Percentiles rank a stretch among this genome's conserved stretches.
Conservation (phyloP, 1,140 invertebrate species). For the Drosophila tropicalis region DNA sequence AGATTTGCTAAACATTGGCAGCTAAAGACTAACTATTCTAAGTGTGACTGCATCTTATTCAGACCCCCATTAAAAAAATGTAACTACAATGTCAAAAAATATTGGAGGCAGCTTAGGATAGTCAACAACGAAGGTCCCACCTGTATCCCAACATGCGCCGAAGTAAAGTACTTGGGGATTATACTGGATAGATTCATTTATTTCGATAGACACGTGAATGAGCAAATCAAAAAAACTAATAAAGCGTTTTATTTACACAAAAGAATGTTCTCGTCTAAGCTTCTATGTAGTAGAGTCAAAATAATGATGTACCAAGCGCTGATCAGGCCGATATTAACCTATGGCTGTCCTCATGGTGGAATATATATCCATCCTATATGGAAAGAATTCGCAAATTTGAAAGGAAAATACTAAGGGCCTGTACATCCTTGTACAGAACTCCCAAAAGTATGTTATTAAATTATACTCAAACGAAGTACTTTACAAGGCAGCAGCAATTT, state of each 20-base stretch:
- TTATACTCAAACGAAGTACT: too few species aligned
- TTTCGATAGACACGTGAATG: background rate
- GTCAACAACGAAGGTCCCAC: background rate
- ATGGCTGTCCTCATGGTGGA: background rate
- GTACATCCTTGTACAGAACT: too few species aligned
- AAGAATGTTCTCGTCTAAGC: background rate
- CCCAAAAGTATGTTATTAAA: too few species aligned
- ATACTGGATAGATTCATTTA: background rate
- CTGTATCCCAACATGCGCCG: background rate
- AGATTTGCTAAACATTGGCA: constrained; percentile 8
- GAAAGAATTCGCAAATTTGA: too few species aligned
- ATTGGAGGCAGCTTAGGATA: constrained; percentile 1
- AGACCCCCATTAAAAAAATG: constrained; percentile 1
- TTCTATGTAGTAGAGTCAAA: constrained; percentile 2
- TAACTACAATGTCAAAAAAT: background rate
- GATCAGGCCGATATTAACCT: background rate
- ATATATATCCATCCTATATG: too few species aligned
- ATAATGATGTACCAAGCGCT: background rate
- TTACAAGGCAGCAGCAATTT: too few species aligned
- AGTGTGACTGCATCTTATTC: background rate
- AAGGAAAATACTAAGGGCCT: too few species aligned
- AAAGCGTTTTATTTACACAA: background rate
- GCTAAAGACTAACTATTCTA: background rate
- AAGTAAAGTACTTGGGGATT: background rate
- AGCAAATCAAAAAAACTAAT: background rate